A percentile compares a stretch with the other conserved stretches of the same genome.
Conservation (phyloP, 1,140 invertebrate genomes). For the Cataglyphis hispanica region DNA sequence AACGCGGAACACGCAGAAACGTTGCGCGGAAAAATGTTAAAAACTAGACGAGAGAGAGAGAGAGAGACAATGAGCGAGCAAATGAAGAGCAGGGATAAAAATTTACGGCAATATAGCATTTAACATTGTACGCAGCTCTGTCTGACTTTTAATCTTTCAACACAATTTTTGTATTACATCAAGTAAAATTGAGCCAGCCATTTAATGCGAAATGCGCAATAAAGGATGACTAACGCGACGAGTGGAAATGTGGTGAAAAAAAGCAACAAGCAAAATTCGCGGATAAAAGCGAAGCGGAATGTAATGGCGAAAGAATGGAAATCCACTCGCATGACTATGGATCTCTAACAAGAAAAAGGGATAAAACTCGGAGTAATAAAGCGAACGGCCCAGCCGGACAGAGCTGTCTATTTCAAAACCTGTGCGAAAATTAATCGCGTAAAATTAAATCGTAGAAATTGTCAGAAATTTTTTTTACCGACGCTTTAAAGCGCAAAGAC, state of each 20-base stretch:
- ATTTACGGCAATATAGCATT: neutral
- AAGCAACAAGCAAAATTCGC: conserved; percentile 20
- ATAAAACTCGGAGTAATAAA: conserved; percentile 51
- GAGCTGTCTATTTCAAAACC: conserved; percentile 34
- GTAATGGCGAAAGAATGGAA: conserved; percentile 55
- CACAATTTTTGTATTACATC: conserved; percentile 27
- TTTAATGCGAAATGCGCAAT: conserved; percentile 7
- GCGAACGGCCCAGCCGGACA: conserved; percentile 35
- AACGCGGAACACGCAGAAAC: conserved; percentile 3
- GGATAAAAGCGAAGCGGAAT: conserved; percentile 36
- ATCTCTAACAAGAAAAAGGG: conserved; percentile 29
- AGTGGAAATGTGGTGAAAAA: neutral
- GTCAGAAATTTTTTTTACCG: conserved; percentile 31
- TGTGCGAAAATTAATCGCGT: conserved; percentile 43
- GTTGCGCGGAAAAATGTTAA: conserved; percentile 39
- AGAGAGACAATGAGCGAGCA: neutral
- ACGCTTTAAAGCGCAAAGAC: neutral
- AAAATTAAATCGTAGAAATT: conserved; percentile 52
- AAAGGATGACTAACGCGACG: conserved; percentile 31
- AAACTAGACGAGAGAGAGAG: conserved; percentile 49
- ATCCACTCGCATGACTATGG: conserved; percentile 37
- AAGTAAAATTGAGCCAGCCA: conserved; percentile 24
- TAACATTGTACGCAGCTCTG: conserved; percentile 17
- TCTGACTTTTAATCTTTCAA: conserved; percentile 18
- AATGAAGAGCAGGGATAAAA: conserved; percentile 16